Evolutionary conservation across 2,113 vertebrate genomes (phyloP), one percentile per base, ranked within the genome.

Genomic region (Colinus virginianus): DNA sequence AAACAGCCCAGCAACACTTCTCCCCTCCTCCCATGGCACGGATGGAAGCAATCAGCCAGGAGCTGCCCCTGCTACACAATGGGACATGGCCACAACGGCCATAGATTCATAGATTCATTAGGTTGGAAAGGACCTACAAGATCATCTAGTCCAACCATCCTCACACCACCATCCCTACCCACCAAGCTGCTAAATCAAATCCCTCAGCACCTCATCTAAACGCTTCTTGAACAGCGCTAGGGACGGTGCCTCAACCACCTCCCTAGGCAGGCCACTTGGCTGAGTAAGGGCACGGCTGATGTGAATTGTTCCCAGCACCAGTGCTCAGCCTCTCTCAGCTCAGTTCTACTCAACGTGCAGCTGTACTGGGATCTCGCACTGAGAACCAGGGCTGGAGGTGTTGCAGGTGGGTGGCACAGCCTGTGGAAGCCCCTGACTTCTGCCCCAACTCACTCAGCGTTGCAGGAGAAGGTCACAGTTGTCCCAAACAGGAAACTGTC

Each of bases 291-390:
- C 30, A 26, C 16, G 30, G 56, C 15, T 0, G 0, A 69, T 22
- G 8, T 2, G 20, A 17, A 59, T 63, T n/a, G 46, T 0, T 71
- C 58, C 1, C 11, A 16, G 51, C 46, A 2, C 45, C 32, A 9
- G 51, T 18, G 34, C 40, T 36, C 64, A 67, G 30, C 77, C 76
- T 42, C 7, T 53, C 51, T 28, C 51, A 53, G 26, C 26, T 10
- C 26, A 53, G 15, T 53, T 53, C 28, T 15, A 20, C 25, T 17
- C 2, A 56, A 40, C 1, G 15, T 1, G 19, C 0, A 2, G 22
- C 23, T 51, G 45, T 34, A 38, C 77, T 67, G 81, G 38, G n/a
- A 14, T 34, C 22, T 7, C 12, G 68, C 21, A 32, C n/a, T 18
- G 69, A 43, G 64, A 76, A 6, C 38, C 11, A 6, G 34, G 34